Evolutionary conservation across 2,888 invertebrate species (phyloP).

Genomic region (Malthinus seriepunctatus): DNA sequence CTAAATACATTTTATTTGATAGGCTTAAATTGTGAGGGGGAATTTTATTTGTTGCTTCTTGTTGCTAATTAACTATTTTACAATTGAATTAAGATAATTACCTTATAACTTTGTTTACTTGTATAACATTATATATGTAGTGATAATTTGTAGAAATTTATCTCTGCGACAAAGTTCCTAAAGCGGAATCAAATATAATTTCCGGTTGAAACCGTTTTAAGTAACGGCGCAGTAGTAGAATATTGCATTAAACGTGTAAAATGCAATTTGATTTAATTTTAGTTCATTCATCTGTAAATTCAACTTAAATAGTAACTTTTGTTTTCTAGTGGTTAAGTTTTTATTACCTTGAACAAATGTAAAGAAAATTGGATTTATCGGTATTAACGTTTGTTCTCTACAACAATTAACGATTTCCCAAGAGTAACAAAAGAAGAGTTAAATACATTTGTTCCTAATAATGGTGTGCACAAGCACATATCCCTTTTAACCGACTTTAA

Average conservation of each 20-base stretch:
- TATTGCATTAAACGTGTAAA: slow-evolving; percentile 18
- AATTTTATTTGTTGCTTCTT: no score
- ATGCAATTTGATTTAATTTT: slow-evolving; percentile 17
- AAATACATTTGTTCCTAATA: slow-evolving; percentile 21
- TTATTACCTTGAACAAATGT: no score
- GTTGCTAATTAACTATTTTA: no score
- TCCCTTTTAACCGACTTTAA: no score
- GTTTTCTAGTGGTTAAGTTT: no score
- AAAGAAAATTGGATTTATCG: slow-evolving; percentile 8
- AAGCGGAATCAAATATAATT: slow-evolving; percentile 23
- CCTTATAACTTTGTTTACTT: no score
- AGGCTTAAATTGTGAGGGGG: no score
- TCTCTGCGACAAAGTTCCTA: slow-evolving; percentile 18
- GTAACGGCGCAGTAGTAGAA: slow-evolving; percentile 13
- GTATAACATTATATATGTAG: slow-evolving; percentile 11
- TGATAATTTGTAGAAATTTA: slow-evolving; percentile 17
- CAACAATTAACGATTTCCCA: slow-evolving; percentile 14
- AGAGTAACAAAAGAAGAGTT: slow-evolving; percentile 19
- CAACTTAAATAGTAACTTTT: no score
- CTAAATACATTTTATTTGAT: no score
- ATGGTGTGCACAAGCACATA: slow-evolving; percentile 14
- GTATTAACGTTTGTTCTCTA: slow-evolving; percentile 16
- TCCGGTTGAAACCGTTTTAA: slow-evolving; percentile 24
- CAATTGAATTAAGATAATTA: no score
- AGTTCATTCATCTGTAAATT: not conserved